These are phyloP conservation scores for Oncorhynchus masou DNA, from an alignment of 2,113 vertebrate genomes.

Conservation along the genomic window DNA sequence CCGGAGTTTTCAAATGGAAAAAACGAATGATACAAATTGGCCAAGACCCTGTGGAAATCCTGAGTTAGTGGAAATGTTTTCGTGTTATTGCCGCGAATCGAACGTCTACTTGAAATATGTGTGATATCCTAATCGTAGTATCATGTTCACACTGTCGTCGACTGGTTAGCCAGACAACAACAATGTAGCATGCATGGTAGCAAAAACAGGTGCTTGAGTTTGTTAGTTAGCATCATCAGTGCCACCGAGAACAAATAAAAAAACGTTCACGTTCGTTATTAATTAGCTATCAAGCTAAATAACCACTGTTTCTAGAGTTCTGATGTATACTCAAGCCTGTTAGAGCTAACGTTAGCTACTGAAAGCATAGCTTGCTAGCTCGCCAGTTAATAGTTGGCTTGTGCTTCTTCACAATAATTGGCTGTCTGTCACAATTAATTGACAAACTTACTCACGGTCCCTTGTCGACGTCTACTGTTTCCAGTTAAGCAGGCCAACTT, in stretches of 20 bases:
- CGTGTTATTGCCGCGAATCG: background rate
- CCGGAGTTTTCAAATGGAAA: slow-evolving; percentile 43
- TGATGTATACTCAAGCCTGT: no score
- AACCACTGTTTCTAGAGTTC: no score
- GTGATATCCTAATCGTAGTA: background rate
- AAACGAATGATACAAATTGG: slow-evolving; percentile 12
- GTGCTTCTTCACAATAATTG: background rate
- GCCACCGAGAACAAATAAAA: no score
- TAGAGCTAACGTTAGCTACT: no score
- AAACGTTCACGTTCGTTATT: no score
- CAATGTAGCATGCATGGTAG: background rate
- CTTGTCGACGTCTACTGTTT: background rate
- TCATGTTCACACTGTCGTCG: background rate
- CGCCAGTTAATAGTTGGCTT: no score
- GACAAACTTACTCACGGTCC: background rate
- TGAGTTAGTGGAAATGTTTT: slow-evolving; percentile 39
- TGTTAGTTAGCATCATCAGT: background rate
- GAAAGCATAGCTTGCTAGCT: no score
- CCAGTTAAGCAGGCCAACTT: background rate
- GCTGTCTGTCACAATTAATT: background rate
- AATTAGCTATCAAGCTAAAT: no score
- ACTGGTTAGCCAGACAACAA: background rate
- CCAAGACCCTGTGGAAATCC: slow-evolving; percentile 36
- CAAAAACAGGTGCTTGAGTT: background rate
- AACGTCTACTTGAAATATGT: background rate